Base-by-base conservation (phyloP, 2,113 vertebrate species). In the Dromaius novaehollandiae region DNA sequence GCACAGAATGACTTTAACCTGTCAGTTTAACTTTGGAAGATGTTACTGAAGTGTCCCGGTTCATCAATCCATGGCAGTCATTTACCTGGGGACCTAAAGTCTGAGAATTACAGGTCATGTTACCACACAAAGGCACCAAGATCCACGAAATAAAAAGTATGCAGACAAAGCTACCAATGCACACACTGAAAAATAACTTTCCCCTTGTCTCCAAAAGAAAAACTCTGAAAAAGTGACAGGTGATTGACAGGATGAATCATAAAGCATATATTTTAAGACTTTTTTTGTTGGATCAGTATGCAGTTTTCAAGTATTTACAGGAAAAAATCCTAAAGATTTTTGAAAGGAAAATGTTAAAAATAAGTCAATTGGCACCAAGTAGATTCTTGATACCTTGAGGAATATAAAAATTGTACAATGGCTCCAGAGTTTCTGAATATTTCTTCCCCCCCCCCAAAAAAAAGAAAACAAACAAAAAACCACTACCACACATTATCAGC, bases 1-100 rank as follows among this genome's bases (percentile, higher is more conserved):
- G 2, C 64, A 88, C 48, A 77, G 68, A 91, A 84, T 5, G 4
- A 60, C 55, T 86, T 76, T 79, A 95, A 90, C 79, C 56, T 91
- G 87, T 90, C 96, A 93, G 60, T 93, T 96, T 87, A 95, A 91
- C 51, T 89, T 74, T 64, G 53, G 28, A 95, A 92, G 78, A 88
- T 40, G 70, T 69, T 92, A 76, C 82, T 84, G 85, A 90, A 93
- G 76, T 53, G 51, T 85, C 93, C 88, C 70, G 88, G 68, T 12
- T 96, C 87, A 95, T 95, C 89, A 95, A 6, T 74, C 87, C 77
- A 70, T 68, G 36, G 82, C 84, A 96, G 70, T 75, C 48, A 75
- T 95, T 77, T 80, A 96, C 70, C 76, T 90, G 73, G 90, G 82
- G 85, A 96, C 46, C 81, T 64, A 21, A 91, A 87, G 73, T 19